phyloP scores from a whole-genome alignment of 2,888 invertebrate genomes.

The Octodonta nipae region DNA sequence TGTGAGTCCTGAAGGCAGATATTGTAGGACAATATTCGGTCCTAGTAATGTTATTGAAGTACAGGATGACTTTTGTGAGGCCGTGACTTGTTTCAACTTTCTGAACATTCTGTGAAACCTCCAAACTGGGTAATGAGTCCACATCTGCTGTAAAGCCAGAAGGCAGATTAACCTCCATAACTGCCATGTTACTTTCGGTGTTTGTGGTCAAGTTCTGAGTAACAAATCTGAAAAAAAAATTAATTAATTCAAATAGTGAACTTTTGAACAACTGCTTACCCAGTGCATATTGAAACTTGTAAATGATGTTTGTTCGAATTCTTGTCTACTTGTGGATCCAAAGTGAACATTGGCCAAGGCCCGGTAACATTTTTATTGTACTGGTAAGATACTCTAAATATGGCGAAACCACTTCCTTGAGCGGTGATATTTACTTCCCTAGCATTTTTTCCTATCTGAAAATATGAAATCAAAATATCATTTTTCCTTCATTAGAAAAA shows the following conservation, averaged over 20 bases:
- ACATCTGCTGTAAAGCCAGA: slow-evolving; percentile 81
- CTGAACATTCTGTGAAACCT: slow-evolving; percentile 45
- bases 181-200: slow-evolving; percentile 74
- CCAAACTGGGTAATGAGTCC: slow-evolving; percentile 52
- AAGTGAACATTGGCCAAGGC: slow-evolving; percentile 72
- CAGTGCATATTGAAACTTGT: slow-evolving; percentile 69
- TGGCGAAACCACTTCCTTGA: slow-evolving; percentile 64
- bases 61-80: slow-evolving; percentile 52
- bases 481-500: neutral
- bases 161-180: slow-evolving; percentile 78
- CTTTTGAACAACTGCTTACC: slow-evolving; percentile 39
- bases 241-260: too few species aligned
- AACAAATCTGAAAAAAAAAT: slow-evolving; percentile 45
- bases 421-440: slow-evolving; percentile 60
- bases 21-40: slow-evolving; percentile 70
- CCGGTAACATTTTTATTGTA: slow-evolving; percentile 79
- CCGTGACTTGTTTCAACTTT: slow-evolving; percentile 56
- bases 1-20: slow-evolving; percentile 67
- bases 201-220: slow-evolving; percentile 42
- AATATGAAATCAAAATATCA: slow-evolving; percentile 4
- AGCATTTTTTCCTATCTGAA: slow-evolving; percentile 35
- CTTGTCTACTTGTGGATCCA: slow-evolving; percentile 75
- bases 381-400: slow-evolving; percentile 64
- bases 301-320: slow-evolving; percentile 63
- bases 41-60: slow-evolving; percentile 53